A percentile compares a stretch with the other conserved stretches of the same genome.
These are phyloP conservation scores for Thaumetopoea pityocampa DNA, from an alignment of 1,140 invertebrate genomes.

Conservation along the genomic window DNA sequence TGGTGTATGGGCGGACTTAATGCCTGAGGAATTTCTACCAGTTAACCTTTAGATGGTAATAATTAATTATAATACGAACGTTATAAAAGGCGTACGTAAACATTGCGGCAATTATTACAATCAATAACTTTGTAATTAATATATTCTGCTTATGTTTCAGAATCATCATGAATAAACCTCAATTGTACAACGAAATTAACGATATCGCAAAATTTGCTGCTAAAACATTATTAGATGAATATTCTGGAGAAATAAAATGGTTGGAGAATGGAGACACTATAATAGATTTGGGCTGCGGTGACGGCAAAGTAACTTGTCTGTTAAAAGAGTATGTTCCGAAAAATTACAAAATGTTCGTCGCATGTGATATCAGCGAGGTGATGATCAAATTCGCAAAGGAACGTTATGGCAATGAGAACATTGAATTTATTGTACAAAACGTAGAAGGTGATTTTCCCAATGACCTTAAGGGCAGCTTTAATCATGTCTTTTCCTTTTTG, in stretches of 20 bases:
- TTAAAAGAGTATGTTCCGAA: background rate
- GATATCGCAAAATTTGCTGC: constrained; percentile 1
- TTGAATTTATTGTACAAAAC: background rate
- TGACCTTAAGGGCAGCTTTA: background rate
- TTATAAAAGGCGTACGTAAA: no score
- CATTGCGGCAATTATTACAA: no score
- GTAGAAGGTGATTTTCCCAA: background rate
- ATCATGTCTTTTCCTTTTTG: constrained; percentile 2
- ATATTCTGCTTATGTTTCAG: background rate
- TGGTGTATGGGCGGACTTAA: no score
- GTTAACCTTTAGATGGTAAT: no score
- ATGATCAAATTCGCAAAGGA: constrained; percentile 1
- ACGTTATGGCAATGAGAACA: background rate
- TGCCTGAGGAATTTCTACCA: no score
- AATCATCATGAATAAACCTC: background rate
- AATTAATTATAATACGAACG: no score
- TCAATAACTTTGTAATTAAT: no score
- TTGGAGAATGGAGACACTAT: background rate
- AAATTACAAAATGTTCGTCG: constrained; percentile 1
- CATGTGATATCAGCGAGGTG: background rate
- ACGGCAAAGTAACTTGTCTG: constrained; percentile 4
- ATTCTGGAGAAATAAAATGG: background rate
- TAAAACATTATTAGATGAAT: background rate
- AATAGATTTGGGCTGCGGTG: constrained; percentile 5
- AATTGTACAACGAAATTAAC: background rate